Evolutionary conservation across 92 coral and sea anemone genomes (phyloP), one percentile per base, ranked within the genome.

Genomic region (Phenganax stokvisi): DNA sequence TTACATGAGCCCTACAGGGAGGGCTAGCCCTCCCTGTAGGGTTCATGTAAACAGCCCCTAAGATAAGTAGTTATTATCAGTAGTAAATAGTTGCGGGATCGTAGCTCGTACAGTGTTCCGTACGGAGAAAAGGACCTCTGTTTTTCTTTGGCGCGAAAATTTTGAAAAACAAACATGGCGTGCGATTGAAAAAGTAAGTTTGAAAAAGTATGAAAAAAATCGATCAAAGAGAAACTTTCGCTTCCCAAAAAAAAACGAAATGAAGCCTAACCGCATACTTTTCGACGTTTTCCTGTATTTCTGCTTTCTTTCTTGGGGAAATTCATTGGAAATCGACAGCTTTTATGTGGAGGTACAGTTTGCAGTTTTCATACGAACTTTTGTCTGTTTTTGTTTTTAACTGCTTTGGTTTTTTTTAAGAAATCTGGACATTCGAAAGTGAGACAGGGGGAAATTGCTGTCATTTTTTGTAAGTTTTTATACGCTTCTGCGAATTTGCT

Each of bases 351-450:
- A 63, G 83, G 83, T 79, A 54, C 7, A 4, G 29, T 13, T 75
- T 16, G 28, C 52, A 54, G 71, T 65, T 65, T 10, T 1, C 11
- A 65, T 3, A 29, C 0, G 3, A 31, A 6, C 1, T 10, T 58
- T 76, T 52, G 67, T 1, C 29, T 76, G 30, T 20, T 76, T 75
- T 25, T 16, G 16, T 75, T 75, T 30, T 12, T 7, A 31, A 10
- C 5, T 77, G 37, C 71, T 17, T 57, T 56, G 10, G 54, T 25
- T 52, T 76, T 64, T 64, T 25, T 65, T 15, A 12, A 79, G 83
- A 79, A 79, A 64, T 79, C 83, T 60, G 83, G 83, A 63, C 83
- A 79, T 79, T 62, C 83, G 63, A 37, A 79, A 63, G 83, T 79
- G 20, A 79, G 27, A 64, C 83, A 72, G 20, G 83, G 83, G 6